A percentile compares a stretch with the other conserved stretches of the same genome.
Conservation (phyloP, 2,888 invertebrate species). For the Cotesia congregata region DNA sequence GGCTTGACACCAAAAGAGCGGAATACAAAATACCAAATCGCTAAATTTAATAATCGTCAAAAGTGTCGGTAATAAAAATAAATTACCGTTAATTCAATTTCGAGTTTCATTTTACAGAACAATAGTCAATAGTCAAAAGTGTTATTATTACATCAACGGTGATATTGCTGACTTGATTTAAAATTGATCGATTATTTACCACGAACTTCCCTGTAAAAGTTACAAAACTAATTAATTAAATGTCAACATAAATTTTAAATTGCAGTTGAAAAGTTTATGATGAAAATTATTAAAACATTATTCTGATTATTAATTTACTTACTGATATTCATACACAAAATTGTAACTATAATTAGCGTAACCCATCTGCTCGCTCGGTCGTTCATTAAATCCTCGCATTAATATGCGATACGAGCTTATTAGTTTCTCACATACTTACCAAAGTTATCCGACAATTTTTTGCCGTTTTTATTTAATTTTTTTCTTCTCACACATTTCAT, state of each 20-base stretch:
- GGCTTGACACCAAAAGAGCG: neutral
- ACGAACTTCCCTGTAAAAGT: neutral
- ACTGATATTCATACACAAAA: neutral
- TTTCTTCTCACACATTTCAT: neutral
- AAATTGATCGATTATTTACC: neutral
- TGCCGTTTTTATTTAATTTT: neutral
- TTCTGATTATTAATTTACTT: neutral
- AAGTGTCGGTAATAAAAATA: neutral
- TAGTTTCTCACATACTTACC: neutral
- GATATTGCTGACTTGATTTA: neutral
- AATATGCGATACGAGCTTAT: neutral
- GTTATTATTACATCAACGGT: neutral
- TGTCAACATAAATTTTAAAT: neutral
- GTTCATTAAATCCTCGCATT: neutral
- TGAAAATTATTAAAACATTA: neutral
- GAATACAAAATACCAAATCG: neutral
- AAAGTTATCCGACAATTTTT: neutral
- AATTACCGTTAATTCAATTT: neutral
- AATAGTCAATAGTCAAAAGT: neutral
- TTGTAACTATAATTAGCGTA: neutral
- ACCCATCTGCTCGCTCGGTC: neutral
- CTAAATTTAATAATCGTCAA: neutral
- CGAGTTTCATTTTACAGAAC: neutral
- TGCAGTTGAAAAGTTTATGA: neutral
- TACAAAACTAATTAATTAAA: neutral